phyloP scores from a whole-genome alignment of 2,888 invertebrate genomes.

The Ctenicera cuprea region DNA sequence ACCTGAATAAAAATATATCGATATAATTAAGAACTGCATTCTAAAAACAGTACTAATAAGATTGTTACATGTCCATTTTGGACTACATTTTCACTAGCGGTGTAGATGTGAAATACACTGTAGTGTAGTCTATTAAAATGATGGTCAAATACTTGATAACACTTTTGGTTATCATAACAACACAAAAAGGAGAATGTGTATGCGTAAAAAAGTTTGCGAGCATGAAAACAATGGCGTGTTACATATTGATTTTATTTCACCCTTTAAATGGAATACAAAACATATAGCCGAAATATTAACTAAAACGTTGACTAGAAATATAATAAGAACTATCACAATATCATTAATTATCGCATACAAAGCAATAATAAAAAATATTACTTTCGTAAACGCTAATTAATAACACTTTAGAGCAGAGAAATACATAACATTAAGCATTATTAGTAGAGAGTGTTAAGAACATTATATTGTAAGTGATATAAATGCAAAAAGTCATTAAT shows the following conservation, averaged over 20 bases:
- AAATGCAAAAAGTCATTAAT: conserved; percentile 50
- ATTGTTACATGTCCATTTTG: conserved; percentile 70
- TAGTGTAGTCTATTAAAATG: conserved; percentile 48
- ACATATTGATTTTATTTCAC: conserved; percentile 65
- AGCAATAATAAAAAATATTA: conserved; percentile 2
- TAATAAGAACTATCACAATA: conserved; percentile 47
- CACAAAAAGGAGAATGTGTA: conserved; percentile 14
- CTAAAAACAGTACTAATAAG: conserved; percentile 49
- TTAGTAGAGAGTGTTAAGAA: conserved; percentile 52
- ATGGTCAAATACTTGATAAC: conserved; percentile 40
- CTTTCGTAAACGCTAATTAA: conserved; percentile 44
- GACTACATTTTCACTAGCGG: conserved; percentile 72
- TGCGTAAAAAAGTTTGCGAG: conserved; percentile 16
- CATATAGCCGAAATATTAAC: conserved; percentile 52
- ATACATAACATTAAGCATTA: conserved; percentile 53
- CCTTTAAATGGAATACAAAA: conserved; percentile 67
- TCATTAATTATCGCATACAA: conserved; percentile 44
- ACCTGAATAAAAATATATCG: conserved; percentile 43
- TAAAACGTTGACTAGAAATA: conserved; percentile 58
- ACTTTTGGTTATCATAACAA: conserved; percentile 15
- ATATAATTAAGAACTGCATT: conserved; percentile 43
- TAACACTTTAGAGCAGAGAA: conserved; percentile 49
- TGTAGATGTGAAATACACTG: conserved; percentile 66
- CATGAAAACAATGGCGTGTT: conserved; percentile 56
- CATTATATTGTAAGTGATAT: conserved; percentile 49